Evolutionary conservation across 2,888 invertebrate genomes (phyloP).

Genomic region (Drosophila helvetica): DNA sequence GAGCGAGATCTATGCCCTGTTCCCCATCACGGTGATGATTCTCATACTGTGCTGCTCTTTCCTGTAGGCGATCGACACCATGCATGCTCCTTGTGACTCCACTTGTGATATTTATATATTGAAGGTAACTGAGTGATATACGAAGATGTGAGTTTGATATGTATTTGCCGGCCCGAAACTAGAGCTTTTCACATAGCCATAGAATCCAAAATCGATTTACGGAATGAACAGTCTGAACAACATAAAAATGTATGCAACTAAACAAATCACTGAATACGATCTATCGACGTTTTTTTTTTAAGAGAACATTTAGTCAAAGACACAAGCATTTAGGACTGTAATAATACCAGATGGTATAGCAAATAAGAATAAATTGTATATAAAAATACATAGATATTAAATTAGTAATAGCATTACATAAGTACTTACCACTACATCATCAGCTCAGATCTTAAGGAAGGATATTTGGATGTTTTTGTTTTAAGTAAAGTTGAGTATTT

Average conservation of each 20-base stretch:
- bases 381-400: constrained; percentile 9
- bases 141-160: constrained; percentile 39
- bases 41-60: constrained; percentile 92
- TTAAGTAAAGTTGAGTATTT: not conserved
- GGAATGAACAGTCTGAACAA: constrained; percentile 68
- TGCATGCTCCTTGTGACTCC: not conserved
- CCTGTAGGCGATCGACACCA: constrained; percentile 85
- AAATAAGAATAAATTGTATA: constrained; percentile 45
- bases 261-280: constrained; percentile 56
- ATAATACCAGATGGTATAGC: constrained; percentile 17
- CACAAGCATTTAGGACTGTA: constrained; percentile 45
- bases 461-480: not conserved
- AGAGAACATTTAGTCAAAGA: constrained; percentile 36
- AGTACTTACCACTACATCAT: constrained; percentile 13
- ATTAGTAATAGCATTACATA: not conserved
- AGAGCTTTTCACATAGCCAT: constrained; percentile 46
- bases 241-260: constrained; percentile 29
- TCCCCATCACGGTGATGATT: constrained; percentile 90
- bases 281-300: constrained; percentile 31
- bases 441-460: no score
- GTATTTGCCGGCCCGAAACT: constrained; percentile 48
- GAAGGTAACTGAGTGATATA: constrained; percentile 68
- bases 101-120: constrained; percentile 64
- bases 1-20: constrained; percentile 91
- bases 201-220: constrained; percentile 35